These are phyloP conservation scores for Melanargia galathea DNA, from an alignment of 2,888 invertebrate species.

Conservation along the genomic window DNA sequence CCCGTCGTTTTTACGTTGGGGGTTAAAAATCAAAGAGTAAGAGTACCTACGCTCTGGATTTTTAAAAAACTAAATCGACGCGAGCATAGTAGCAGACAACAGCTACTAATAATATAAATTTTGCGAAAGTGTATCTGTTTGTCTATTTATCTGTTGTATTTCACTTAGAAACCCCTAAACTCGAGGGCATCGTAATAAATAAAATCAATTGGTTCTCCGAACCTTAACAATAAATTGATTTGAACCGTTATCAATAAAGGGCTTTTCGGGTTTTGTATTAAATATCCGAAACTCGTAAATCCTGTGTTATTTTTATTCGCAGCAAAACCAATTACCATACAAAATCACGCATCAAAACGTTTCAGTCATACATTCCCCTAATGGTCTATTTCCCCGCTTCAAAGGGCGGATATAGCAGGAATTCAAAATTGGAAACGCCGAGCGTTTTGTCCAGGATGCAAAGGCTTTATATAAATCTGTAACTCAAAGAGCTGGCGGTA, in stretches of 20 bases:
- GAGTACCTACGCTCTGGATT: no score
- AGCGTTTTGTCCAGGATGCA: slow-evolving; percentile 22
- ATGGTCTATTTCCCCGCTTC: slow-evolving; percentile 23
- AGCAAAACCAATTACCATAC: background rate
- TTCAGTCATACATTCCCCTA: slow-evolving; percentile 22
- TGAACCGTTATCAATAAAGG: background rate
- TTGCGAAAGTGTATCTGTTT: no score
- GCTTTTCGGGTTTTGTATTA: background rate
- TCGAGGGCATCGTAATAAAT: no score
- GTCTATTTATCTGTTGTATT: no score
- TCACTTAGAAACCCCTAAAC: no score
- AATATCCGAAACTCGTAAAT: background rate
- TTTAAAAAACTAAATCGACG: background rate
- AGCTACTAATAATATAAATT: background rate
- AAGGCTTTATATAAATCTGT: slow-evolving; percentile 26
- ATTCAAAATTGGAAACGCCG: slow-evolving; percentile 30
- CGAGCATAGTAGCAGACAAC: background rate
- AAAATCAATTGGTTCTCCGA: background rate
- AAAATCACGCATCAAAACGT: slow-evolving; percentile 3
- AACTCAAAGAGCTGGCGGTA: background rate
- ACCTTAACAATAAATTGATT: background rate
- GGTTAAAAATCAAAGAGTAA: no score
- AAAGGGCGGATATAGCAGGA: slow-evolving; percentile 22
- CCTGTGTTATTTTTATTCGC: background rate
- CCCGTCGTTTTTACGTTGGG: no score